Percentiles rank a stretch among this genome's conserved stretches.
These are phyloP conservation scores for Pycnonotus jocosus DNA, from an alignment of 2,113 vertebrate species.

Conservation along the genomic window DNA sequence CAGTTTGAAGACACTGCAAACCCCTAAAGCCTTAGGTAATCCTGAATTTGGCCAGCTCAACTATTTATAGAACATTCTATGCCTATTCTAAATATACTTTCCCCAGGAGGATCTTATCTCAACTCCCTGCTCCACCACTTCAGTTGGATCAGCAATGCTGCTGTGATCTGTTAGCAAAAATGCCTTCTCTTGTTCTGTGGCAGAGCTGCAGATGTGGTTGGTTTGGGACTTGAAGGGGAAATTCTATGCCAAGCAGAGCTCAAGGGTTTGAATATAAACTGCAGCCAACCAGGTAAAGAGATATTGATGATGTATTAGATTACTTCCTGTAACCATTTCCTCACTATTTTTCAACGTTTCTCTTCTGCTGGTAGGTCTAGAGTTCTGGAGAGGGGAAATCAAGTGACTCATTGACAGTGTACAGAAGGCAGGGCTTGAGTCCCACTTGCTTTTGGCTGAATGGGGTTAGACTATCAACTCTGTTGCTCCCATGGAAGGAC, in stretches of 20 bases:
- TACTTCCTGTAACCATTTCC: not conserved
- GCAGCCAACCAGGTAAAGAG: not conserved
- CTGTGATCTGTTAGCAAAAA: not conserved
- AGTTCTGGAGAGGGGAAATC: not conserved
- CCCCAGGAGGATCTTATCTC: slow-evolving; percentile 3
- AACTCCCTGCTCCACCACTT: not conserved
- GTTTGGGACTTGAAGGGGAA: not conserved
- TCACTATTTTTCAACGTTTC: not conserved
- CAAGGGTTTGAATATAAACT: not conserved
- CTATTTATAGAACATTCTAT: slow-evolving; percentile 17
- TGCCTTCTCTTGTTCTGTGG: not conserved
- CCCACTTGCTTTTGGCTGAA: not conserved
- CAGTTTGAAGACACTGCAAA: not conserved
- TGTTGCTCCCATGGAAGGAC: not conserved
- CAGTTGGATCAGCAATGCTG: slow-evolving; percentile 1
- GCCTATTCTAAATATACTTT: slow-evolving; percentile 12
- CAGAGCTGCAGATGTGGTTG: not conserved
- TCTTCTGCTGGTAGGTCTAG: not conserved
- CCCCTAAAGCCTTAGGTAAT: not conserved
- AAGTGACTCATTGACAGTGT: not conserved
- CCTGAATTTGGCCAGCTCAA: not conserved
- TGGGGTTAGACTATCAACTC: not conserved
- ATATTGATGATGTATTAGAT: not conserved
- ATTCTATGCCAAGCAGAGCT: not conserved
- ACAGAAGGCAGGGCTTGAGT: not conserved